Evolutionary conservation across 2,888 invertebrate species (phyloP).

Genomic region (Drosophila monieri): DNA sequence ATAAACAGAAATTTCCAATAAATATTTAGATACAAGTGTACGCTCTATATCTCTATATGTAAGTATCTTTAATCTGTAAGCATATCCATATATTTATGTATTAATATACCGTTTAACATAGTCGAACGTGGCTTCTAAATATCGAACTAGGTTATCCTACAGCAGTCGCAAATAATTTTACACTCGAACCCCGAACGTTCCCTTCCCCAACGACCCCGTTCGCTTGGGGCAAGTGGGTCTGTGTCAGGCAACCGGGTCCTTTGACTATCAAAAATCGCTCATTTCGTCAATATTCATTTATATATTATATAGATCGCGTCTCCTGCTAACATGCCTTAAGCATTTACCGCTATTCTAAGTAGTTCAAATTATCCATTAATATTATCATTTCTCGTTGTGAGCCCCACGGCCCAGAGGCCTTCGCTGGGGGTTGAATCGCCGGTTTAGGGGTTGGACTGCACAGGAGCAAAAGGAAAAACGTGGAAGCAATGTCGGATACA

Average conservation of each 20-base stretch:
- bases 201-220: slow-evolving; percentile 27
- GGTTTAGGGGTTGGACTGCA: slow-evolving; percentile 25
- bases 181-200: slow-evolving; percentile 56
- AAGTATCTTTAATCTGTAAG: slow-evolving; percentile 39
- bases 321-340: slow-evolving; percentile 58
- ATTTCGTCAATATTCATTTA: slow-evolving; percentile 44
- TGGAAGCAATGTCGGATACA: slow-evolving; percentile 8
- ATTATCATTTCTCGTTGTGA: slow-evolving; percentile 18
- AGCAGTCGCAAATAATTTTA: slow-evolving; percentile 77
- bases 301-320: slow-evolving; percentile 32
- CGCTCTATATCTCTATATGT: slow-evolving; percentile 39
- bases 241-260: slow-evolving; percentile 40
- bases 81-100: slow-evolving; percentile 28
- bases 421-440: slow-evolving; percentile 20
- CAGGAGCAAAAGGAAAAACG: not conserved
- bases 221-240: slow-evolving; percentile 35
- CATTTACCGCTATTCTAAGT: slow-evolving; percentile 61
- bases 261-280: slow-evolving; percentile 78
- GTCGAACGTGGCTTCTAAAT: slow-evolving; percentile 58
- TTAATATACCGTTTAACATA: slow-evolving; percentile 59
- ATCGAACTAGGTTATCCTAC: slow-evolving; percentile 66
- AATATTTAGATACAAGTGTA: slow-evolving; percentile 58
- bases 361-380: slow-evolving; percentile 48
- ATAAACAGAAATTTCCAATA: slow-evolving; percentile 69
- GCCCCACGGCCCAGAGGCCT: slow-evolving; percentile 22